phyloP scores from a whole-genome alignment of 2,113 vertebrate genomes.

The Lagenorhynchus albirostris region DNA sequence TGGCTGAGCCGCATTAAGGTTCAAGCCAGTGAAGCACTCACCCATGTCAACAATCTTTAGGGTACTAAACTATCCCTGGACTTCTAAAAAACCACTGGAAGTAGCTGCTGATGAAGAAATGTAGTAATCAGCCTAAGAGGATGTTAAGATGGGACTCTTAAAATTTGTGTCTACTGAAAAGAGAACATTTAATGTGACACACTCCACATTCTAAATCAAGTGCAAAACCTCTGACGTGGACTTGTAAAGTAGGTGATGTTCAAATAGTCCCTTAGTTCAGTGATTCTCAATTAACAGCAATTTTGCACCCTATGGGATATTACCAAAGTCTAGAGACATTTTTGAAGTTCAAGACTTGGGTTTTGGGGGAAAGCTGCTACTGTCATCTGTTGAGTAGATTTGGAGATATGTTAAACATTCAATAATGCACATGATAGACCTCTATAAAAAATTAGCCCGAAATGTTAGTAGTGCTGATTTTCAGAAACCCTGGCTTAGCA shows the following conservation, averaged over 20 bases:
- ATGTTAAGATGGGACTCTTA: background rate
- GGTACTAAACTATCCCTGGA: background rate
- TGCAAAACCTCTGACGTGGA: rapidly evolving
- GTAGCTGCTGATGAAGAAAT: background rate
- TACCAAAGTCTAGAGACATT: background rate
- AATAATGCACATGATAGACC: background rate
- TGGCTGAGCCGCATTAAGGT: background rate
- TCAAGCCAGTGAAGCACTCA: background rate
- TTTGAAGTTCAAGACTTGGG: background rate
- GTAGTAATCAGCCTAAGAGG: background rate
- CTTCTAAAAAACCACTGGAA: background rate
- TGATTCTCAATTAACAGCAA: background rate
- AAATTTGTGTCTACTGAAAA: background rate
- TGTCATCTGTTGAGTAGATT: too few species aligned
- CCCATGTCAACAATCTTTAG: background rate
- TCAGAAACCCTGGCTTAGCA: background rate
- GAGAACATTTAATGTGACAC: background rate
- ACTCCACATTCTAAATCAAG: too few species aligned
- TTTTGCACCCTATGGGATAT: background rate
- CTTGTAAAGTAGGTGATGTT: background rate
- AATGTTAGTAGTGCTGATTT: background rate
- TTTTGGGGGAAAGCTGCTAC: background rate
- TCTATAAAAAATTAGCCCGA: background rate
- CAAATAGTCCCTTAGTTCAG: too few species aligned
- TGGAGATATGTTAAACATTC: background rate